Evolutionary conservation across 2,113 vertebrate species (phyloP), one percentile per base, ranked within the genome.

Genomic region (Corynorhinus townsendii): DNA sequence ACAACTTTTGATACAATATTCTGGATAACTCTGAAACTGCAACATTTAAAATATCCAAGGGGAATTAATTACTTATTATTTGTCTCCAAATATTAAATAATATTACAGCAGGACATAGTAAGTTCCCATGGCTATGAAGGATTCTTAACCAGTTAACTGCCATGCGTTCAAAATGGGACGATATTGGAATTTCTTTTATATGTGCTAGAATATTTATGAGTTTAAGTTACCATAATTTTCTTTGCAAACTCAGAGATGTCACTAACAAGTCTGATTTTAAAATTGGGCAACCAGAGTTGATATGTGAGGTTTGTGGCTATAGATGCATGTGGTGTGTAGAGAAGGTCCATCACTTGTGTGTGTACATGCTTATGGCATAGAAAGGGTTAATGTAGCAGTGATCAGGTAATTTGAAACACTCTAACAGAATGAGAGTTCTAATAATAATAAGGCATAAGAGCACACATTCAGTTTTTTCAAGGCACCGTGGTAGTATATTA

Each of bases 1-100:
- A 86, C 14, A 86, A 64, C 40, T 92, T 90, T 69, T 15, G 19
- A 77, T 47, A 88, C 6, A 11, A 33, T 85, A 85, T 81, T 81
- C 38, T 47, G 79, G 35, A 22, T 72, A 81, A 84, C 7, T 71
- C 71, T 94, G 45, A 64, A 66, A 11, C 5, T 43, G 11, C 10
- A 81, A 62, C 22, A 52, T 38, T 85, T 75, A 59, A 81, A 90
- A 93, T 62, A 43, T 80, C 49, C 30, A 66, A 11, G 40, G 75
- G 15, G 11, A 22, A 52, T 83, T 89, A 10, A 62, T 89, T 83
- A 24, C 75, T 85, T 62, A 14, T 49, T 81, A 30, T 62, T 62
- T 22, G 15, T 79, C 35, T 49, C 17, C 2, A 68, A 83, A 84
- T 89, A 72, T 26, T 45, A 89, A 93, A 35, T 76, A 81, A 91